Percentiles rank a stretch among this genome's conserved stretches.
Conservation (phyloP, 2,113 vertebrate species). For the Nyctereutes procyonoides region DNA sequence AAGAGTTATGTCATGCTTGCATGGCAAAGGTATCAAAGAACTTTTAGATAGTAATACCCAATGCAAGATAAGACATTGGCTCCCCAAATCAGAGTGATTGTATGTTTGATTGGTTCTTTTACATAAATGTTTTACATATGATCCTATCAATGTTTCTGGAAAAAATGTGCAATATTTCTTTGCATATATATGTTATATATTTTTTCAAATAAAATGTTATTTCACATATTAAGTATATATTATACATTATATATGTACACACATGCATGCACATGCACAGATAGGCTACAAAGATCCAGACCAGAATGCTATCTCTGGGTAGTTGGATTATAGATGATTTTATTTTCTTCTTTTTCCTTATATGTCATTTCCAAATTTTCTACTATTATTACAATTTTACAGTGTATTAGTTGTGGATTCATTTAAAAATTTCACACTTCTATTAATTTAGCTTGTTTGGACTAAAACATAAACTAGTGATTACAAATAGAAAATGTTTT, state of each 20-base stretch:
- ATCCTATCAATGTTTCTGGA: slow-evolving; percentile 26
- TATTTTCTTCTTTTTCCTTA: slow-evolving; percentile 55
- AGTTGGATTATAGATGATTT: not conserved
- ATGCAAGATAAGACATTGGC: slow-evolving; percentile 32
- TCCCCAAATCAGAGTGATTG: slow-evolving; percentile 15
- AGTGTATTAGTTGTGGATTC: not conserved
- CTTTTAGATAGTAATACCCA: slow-evolving; percentile 45
- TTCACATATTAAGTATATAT: not conserved
- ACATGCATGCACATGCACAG: not conserved
- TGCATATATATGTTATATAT: not conserved
- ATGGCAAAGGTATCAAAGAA: not conserved
- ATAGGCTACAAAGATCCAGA: not conserved
- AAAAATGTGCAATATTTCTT: not conserved
- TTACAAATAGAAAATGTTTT: slow-evolving; percentile 55
- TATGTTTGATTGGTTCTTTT: not conserved
- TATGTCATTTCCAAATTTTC: not conserved
- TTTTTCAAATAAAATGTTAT: not conserved
- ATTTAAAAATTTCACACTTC: slow-evolving; percentile 27
- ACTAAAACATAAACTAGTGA: slow-evolving; percentile 10
- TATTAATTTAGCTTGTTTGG: slow-evolving; percentile 47
- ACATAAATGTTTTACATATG: slow-evolving; percentile 21
- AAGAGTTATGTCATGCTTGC: slow-evolving; percentile 23
- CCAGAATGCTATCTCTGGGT: not conserved
- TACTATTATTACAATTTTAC: slow-evolving; percentile 38
- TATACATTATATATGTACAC: not conserved